Conservation (phyloP, 2,888 invertebrate genomes). For the Machimus atricapillus region DNA sequence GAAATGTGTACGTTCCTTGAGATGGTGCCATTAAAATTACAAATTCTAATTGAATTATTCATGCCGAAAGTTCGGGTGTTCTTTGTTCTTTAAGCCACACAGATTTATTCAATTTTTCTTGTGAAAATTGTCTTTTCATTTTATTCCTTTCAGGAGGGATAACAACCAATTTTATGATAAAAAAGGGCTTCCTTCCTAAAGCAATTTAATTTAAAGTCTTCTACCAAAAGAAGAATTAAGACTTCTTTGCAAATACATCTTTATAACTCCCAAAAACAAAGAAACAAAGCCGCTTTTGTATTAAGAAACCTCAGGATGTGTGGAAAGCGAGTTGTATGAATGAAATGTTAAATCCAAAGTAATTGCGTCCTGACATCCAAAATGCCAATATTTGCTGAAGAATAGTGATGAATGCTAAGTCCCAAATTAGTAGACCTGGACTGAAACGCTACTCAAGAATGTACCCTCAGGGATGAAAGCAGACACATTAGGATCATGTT, state of each 20-base stretch:
- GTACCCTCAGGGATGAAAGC: not conserved
- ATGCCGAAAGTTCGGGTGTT: not conserved
- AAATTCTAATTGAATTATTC: not conserved
- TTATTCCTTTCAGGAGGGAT: not conserved
- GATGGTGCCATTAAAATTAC: not conserved
- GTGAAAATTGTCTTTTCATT: not conserved
- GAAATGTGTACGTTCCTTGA: not conserved
- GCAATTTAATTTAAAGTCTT: not conserved
- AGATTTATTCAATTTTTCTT: not conserved
- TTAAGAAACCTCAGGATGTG: not conserved
- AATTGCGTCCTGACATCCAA: not conserved
- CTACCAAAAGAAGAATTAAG: not conserved
- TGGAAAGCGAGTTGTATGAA: not conserved
- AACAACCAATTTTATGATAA: not conserved
- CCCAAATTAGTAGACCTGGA: not conserved
- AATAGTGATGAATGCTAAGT: not conserved
- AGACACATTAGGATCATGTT: not conserved
- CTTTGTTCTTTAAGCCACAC: not conserved
- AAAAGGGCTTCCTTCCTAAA: not conserved
- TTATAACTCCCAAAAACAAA: not conserved
- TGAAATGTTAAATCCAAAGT: not conserved
- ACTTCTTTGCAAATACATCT: not conserved
- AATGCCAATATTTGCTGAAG: not conserved
- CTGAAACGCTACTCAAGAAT: not conserved
- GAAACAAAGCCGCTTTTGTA: not conserved